phyloP scores from a whole-genome alignment of 2,888 invertebrate genomes.

The Deroplatys truncata region DNA sequence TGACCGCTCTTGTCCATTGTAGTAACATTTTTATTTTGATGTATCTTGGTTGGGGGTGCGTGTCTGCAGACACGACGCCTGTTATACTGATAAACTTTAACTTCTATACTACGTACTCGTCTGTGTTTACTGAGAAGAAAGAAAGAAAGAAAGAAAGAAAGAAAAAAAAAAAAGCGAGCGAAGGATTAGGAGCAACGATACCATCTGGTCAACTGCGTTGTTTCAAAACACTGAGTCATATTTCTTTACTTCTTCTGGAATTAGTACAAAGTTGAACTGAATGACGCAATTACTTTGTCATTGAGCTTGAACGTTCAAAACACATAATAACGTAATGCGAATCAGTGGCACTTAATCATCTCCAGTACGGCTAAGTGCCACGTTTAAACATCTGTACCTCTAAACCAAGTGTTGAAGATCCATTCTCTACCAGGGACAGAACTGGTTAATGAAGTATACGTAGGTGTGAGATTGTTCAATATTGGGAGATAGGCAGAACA shows the following conservation, averaged over 20 bases:
- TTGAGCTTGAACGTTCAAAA: not conserved
- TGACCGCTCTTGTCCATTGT: no score
- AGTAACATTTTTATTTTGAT: not conserved
- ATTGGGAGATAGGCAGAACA: no score
- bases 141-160: not conserved
- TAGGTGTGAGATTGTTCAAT: no score
- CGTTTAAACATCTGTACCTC: no score
- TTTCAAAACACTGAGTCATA: not conserved
- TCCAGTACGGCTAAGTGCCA: no score
- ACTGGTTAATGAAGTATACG: no score
- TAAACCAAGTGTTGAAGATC: no score
- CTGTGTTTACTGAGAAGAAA: not conserved
- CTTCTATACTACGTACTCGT: not conserved
- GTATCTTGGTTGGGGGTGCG: not conserved
- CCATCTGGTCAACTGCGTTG: not conserved
- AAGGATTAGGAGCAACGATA: not conserved
- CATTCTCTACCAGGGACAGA: no score
- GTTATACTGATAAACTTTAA: not conserved
- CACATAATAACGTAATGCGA: no score
- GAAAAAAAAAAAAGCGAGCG: no score
- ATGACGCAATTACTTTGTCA: not conserved
- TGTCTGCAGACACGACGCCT: not conserved
- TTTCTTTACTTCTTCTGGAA: not conserved
- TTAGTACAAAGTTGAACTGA: not conserved
- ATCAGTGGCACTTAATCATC: no score